Evolutionary conservation across 2,113 vertebrate genomes (phyloP).

Genomic region (Noturus placidus): DNA sequence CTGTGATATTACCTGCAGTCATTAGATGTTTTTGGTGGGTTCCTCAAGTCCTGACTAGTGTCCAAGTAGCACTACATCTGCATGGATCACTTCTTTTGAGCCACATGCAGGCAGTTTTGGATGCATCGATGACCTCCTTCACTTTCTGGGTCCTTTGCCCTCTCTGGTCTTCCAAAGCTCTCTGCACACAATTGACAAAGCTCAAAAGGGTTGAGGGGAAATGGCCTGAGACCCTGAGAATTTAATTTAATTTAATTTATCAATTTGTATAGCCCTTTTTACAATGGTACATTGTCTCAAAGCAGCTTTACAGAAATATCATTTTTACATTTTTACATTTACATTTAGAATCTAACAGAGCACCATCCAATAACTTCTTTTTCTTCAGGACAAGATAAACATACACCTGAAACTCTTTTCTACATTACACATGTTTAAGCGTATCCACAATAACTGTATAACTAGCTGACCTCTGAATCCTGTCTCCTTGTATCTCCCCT

Average conservation of each 20-base stretch:
- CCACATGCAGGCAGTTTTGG: neutral
- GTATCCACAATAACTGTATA: neutral
- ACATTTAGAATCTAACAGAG: neutral
- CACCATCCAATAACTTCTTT: neutral
- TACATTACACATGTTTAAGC: neutral
- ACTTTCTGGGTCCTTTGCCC: no score
- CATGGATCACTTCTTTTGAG: neutral
- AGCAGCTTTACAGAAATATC: no score
- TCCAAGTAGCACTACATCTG: no score
- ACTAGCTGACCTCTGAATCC: neutral
- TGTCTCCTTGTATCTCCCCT: neutral
- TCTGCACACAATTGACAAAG: neutral
- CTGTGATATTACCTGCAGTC: neutral
- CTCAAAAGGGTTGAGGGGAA: neutral
- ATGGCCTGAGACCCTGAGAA: neutral
- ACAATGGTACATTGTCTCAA: no score
- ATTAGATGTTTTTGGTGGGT: neutral
- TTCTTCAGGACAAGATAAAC: neutral
- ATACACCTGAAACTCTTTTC: neutral
- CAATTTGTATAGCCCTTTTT: no score
- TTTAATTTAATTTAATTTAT: neutral
- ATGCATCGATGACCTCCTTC: no score
- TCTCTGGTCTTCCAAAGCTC: neutral
- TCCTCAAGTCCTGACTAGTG: neutral
- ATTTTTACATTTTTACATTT: no score